These are phyloP conservation scores for Periplaneta americana DNA, from an alignment of 1,140 invertebrate genomes.

Conservation along the genomic window DNA sequence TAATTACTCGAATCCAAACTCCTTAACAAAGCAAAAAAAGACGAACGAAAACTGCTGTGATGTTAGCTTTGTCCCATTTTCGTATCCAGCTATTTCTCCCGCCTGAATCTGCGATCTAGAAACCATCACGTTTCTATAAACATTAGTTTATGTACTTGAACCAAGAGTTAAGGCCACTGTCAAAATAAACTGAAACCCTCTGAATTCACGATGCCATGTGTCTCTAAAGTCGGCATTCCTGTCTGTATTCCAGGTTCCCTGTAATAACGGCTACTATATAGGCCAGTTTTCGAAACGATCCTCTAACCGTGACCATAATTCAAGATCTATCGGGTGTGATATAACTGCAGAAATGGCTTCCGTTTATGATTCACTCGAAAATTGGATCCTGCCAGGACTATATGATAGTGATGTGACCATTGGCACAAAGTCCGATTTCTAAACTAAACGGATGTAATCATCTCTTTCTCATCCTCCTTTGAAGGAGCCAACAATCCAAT, in stretches of 20 bases:
- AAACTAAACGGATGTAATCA: neutral
- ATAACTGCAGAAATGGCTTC: neutral
- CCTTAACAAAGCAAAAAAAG: no score
- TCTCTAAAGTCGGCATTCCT: neutral
- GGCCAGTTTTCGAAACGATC: neutral
- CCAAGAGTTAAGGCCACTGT: neutral
- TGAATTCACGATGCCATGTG: neutral
- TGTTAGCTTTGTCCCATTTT: no score
- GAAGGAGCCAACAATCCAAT: neutral
- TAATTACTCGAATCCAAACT: no score
- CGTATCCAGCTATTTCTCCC: neutral
- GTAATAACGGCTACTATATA: neutral
- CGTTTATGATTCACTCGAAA: neutral
- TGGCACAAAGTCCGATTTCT: neutral
- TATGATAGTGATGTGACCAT: neutral
- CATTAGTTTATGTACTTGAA: neutral
- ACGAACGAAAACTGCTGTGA: no score
- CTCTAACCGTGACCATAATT: neutral
- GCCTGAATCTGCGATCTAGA: neutral
- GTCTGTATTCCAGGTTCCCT: neutral
- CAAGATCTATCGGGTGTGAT: neutral
- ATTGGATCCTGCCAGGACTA: neutral
- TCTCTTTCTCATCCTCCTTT: neutral
- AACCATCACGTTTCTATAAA: neutral
- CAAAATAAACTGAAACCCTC: neutral